These are phyloP conservation scores for Forbesichthys papilliferus DNA, from an alignment of 2,113 vertebrate genomes.

Conservation along the genomic window DNA sequence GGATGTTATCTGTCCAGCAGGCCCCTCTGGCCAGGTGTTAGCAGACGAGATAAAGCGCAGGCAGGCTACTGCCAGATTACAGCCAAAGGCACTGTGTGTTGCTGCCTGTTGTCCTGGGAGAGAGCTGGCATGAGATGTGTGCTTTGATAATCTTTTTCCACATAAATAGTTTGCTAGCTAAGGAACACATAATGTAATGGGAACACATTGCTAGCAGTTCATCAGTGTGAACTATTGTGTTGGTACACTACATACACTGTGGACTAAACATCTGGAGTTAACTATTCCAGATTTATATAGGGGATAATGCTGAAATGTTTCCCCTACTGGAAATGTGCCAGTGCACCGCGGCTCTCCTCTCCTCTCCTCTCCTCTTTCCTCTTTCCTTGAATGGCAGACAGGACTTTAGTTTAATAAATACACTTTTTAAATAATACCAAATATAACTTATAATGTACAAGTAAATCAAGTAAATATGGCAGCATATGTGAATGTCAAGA, in stretches of 20 bases:
- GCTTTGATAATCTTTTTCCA: conserved; percentile 32
- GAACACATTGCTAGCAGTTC: conserved; percentile 18
- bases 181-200: neutral
- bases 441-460: too few relatives aligned
- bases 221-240: conserved; percentile 2
- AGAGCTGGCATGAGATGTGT: conserved; percentile 19
- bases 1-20: conserved; percentile 38
- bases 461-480: too few relatives aligned
- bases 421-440: neutral
- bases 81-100: conserved; percentile 37
- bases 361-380: conserved; percentile 12
- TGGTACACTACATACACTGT: neutral
- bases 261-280: neutral
- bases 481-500: too few relatives aligned
- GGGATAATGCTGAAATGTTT: neutral
- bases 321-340: neutral
- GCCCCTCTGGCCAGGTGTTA: conserved; percentile 27
- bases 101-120: conserved; percentile 21
- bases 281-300: too few relatives aligned
- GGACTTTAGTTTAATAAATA: too few relatives aligned
- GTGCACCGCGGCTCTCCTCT: neutral
- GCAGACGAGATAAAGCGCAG: conserved; percentile 46
- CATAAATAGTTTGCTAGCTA: conserved; percentile 28
- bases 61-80: conserved; percentile 32
- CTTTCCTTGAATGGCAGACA: neutral